phyloP scores from a whole-genome alignment of 2,888 invertebrate genomes.

The Dicycla oo region DNA sequence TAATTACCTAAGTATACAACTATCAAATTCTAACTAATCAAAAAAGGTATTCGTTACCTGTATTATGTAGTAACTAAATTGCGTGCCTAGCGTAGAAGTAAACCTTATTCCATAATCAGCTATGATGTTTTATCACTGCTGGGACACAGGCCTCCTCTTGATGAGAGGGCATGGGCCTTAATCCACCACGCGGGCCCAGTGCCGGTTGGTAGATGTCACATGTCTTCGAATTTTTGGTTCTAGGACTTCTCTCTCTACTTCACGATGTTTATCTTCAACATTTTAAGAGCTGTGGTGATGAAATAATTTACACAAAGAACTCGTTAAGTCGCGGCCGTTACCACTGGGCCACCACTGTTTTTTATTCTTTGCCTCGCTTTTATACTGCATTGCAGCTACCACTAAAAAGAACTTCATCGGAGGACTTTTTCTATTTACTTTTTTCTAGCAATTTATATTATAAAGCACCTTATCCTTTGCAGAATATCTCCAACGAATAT shows the following conservation, averaged over 20 bases:
- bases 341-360: too few species aligned
- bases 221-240: too few species aligned
- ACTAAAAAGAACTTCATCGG: not conserved
- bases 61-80: not conserved
- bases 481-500: slow-evolving; percentile 52
- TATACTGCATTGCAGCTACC: not conserved
- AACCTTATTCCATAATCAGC: not conserved
- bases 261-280: too few species aligned
- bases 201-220: too few species aligned
- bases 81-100: not conserved
- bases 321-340: too few species aligned
- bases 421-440: not conserved
- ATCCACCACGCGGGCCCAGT: too few species aligned
- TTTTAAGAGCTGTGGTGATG: too few species aligned
- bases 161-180: too few species aligned
- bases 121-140: too few species aligned
- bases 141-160: too few species aligned
- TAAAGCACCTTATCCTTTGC: slow-evolving; percentile 40
- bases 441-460: not conserved
- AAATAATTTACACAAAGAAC: too few species aligned
- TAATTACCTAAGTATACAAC: not conserved
- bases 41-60: not conserved
- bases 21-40: not conserved
- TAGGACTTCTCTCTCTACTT: too few species aligned
- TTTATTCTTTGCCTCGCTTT: not conserved